Conservation (phyloP, 92 coral and sea anemone genomes). For the Paragorgia papillata region DNA sequence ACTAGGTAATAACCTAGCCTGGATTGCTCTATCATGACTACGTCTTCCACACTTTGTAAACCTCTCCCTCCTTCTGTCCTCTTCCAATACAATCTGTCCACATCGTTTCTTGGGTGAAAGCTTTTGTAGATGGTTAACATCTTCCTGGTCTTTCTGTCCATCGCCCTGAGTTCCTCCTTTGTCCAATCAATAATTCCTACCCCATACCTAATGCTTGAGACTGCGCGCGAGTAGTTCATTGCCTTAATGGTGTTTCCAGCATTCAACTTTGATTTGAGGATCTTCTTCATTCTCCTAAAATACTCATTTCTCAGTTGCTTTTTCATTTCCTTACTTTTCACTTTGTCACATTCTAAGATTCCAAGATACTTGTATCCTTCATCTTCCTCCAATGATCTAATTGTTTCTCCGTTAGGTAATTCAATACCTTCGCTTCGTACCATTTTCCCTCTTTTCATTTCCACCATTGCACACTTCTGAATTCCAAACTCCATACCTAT, state of each 20-base stretch:
- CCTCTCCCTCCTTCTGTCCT: constrained; percentile 49
- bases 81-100: constrained; percentile 22
- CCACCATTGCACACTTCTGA: constrained; percentile 44
- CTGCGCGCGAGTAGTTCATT: constrained; percentile 32
- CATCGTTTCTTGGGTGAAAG: constrained; percentile 14
- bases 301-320: constrained; percentile 49
- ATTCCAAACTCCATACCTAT: constrained; percentile 21
- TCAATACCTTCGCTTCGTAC: constrained; percentile 32
- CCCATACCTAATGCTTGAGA: constrained; percentile 33
- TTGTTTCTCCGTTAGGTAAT: constrained; percentile 32
- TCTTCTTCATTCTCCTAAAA: constrained; percentile 39
- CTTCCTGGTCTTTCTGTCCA: constrained; percentile 25
- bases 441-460: constrained; percentile 32
- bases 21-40: constrained; percentile 12
- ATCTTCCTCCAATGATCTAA: no score
- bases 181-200: constrained; percentile 14
- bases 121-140: constrained; percentile 7
- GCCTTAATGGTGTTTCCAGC: constrained; percentile 40
- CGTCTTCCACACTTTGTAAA: constrained; percentile 39
- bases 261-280: constrained; percentile 49
- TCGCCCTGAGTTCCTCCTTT: constrained; percentile 1
- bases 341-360: constrained; percentile 30
- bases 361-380: no score
- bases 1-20: background rate
- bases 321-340: constrained; percentile 44